Evolutionary conservation across 2,888 invertebrate species (phyloP).

Genomic region (Drosophila borealis): DNA sequence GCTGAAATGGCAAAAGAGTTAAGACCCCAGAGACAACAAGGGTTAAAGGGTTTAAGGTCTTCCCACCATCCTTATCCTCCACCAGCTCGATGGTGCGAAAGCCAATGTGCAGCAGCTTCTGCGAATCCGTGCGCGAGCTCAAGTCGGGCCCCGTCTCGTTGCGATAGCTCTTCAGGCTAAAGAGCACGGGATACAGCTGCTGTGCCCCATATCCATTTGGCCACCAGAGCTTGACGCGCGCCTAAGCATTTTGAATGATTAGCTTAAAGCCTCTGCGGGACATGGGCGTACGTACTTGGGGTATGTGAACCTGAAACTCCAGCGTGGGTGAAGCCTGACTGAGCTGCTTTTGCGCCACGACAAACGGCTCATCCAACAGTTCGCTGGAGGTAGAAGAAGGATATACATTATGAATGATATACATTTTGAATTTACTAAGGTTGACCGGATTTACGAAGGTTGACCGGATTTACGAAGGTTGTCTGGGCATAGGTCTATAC

Average conservation of each 20-base stretch:
- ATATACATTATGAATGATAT: neutral
- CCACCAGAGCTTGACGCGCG: slow-evolving; percentile 92
- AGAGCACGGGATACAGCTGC: slow-evolving; percentile 89
- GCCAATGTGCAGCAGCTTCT: slow-evolving; percentile 89
- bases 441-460: no score
- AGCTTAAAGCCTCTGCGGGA: neutral
- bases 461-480: no score
- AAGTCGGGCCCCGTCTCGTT: slow-evolving; percentile 49
- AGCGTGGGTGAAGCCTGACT: slow-evolving; percentile 58
- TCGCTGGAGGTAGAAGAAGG: slow-evolving; percentile 65
- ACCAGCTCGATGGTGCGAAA: slow-evolving; percentile 94
- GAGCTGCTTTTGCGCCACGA: slow-evolving; percentile 48
- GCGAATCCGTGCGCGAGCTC: slow-evolving; percentile 74
- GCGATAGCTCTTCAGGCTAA: slow-evolving; percentile 85
- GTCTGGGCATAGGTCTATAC: no score
- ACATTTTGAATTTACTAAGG: no score
- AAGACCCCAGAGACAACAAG: neutral
- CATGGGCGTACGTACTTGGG: slow-evolving; percentile 48
- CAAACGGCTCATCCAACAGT: slow-evolving; percentile 68
- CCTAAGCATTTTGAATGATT: slow-evolving; percentile 73
- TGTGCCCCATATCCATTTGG: slow-evolving; percentile 96
- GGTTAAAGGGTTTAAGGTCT: neutral
- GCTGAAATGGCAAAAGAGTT: slow-evolving; percentile 77
- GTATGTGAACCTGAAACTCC: slow-evolving; percentile 72
- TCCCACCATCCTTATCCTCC: slow-evolving; percentile 87